Conservation (phyloP, 2,113 vertebrate genomes). For the Brachypodius melanocephalos region DNA sequence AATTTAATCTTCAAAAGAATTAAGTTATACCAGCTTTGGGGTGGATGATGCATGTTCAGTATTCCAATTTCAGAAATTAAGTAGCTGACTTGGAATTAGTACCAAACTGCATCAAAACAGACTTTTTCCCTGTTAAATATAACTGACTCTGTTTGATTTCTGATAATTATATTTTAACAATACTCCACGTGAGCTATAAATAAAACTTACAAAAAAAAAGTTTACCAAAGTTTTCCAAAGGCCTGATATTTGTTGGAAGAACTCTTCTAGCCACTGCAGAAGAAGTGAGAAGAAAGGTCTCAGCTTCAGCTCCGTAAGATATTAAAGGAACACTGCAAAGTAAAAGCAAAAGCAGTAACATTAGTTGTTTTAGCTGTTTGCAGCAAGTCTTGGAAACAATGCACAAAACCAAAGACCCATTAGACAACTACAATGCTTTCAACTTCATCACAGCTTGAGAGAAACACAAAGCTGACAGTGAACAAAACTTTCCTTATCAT, state of each 20-base stretch:
- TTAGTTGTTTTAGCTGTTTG: neutral
- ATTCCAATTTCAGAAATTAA: neutral
- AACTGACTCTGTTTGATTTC: neutral
- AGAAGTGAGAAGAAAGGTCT: constrained; percentile 68
- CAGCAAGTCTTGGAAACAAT: neutral
- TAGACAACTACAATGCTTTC: neutral
- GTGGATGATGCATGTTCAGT: neutral
- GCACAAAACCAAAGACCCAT: neutral
- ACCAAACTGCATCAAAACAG: neutral
- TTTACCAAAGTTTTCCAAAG: constrained; percentile 86
- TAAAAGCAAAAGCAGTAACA: neutral
- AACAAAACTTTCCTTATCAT: neutral
- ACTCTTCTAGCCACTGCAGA: constrained; percentile 65
- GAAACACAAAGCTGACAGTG: neutral
- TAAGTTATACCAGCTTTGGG: neutral
- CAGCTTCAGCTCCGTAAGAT: constrained; percentile 59
- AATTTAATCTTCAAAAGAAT: neutral
- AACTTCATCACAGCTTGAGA: neutral
- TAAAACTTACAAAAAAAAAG: constrained; percentile 72
- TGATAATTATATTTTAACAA: neutral
- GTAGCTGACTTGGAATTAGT: neutral
- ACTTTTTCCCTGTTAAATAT: rapidly evolving
- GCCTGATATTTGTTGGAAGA: constrained; percentile 73
- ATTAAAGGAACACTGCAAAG: constrained; percentile 70
- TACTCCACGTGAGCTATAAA: constrained; percentile 48